A percentile compares a stretch with the other conserved stretches of the same genome.
These are phyloP conservation scores for Xenus cinereus DNA, from an alignment of 2,113 vertebrate species.

Conservation along the genomic window DNA sequence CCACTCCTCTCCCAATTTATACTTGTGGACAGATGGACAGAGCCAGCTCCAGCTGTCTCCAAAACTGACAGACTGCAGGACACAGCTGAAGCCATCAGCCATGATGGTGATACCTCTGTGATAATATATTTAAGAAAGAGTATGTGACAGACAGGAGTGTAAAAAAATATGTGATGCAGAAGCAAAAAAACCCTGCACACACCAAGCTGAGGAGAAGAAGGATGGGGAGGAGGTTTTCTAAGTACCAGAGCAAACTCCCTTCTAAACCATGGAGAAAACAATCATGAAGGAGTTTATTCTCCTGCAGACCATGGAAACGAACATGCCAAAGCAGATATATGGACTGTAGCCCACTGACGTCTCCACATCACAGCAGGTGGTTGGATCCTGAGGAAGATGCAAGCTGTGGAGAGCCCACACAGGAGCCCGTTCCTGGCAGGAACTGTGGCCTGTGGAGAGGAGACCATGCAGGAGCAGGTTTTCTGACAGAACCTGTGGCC, in stretches of 20 bases:
- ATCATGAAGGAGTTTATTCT: background rate
- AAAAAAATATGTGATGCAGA: background rate
- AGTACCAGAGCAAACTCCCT: background rate
- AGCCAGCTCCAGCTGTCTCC: rapidly evolving
- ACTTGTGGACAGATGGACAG: background rate
- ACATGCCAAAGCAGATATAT: background rate
- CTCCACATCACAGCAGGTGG: background rate
- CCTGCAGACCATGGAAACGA: background rate
- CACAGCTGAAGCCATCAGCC: background rate
- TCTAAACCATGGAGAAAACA: background rate
- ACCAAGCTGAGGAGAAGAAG: background rate
- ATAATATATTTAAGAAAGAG: background rate
- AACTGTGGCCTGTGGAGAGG: background rate
- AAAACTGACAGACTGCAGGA: background rate
- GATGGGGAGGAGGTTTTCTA: background rate
- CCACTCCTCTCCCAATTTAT: background rate
- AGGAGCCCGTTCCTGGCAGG: background rate
- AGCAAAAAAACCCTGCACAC: background rate
- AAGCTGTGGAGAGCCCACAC: rapidly evolving
- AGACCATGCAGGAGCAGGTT: background rate
- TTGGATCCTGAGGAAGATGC: background rate
- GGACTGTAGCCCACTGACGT: background rate
- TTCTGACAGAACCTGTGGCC: background rate
- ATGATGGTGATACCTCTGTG: background rate
- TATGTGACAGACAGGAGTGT: background rate